phyloP scores from a whole-genome alignment of 2,797 vertebrate species.

The Columba guinea region DNA sequence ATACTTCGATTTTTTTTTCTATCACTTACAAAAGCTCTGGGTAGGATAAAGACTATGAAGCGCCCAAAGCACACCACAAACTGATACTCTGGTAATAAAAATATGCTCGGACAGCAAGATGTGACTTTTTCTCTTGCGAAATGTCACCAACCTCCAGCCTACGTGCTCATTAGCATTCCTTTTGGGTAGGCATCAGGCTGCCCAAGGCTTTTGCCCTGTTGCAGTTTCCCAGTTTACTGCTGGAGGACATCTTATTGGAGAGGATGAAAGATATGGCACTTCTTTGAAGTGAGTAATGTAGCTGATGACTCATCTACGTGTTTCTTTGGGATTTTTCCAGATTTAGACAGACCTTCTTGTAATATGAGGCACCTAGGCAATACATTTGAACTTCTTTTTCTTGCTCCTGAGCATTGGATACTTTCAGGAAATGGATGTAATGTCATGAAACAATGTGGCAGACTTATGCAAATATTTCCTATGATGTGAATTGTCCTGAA shows the following conservation, averaged over 20 bases:
- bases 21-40: background rate
- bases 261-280: too few species aligned
- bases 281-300: background rate
- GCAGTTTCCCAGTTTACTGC: background rate
- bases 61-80: background rate
- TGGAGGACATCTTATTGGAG: background rate
- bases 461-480: background rate
- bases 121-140: background rate
- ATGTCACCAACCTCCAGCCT: background rate
- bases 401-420: background rate
- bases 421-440: background rate
- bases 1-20: background rate
- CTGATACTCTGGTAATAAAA: background rate
- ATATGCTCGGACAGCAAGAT: background rate
- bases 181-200: too few species aligned
- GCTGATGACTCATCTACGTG: rapidly evolving
- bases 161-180: background rate
- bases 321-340: background rate
- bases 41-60: background rate
- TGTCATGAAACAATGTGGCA: background rate
- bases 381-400: background rate
- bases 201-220: background rate
- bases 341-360: background rate
- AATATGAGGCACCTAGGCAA: background rate
- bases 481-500: rapidly evolving